Evolutionary conservation across 2,113 vertebrate genomes (phyloP), one percentile per base, ranked within the genome.

Genomic region (Brachyhypopomus gauderio): DNA sequence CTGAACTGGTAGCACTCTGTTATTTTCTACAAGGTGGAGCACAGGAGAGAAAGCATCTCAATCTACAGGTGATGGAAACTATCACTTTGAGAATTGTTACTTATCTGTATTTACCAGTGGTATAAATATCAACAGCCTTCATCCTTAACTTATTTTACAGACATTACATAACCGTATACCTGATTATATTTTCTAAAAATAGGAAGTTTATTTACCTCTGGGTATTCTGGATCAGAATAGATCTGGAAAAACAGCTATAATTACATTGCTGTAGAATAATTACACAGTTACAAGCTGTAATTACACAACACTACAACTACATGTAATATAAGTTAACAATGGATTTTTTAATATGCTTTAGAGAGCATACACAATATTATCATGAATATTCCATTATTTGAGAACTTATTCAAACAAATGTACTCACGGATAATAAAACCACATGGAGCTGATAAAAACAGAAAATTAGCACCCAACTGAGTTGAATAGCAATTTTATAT

Each of bases 1-100:
- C 93, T 97, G 90, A 99, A 99, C 86, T 97, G 96, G 87, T 99
- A 99, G 88, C 93, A 95, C 88, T 99, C 98, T 27, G 96, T 98
- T 87, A 98, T 91, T 30, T 92, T 95, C 98, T 99, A 91, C 88
- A 95, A 88, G 77, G 20, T 88, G 89, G 86, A 76, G 78, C 23
- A 75, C 17, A 64, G n/a, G 69, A 55, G 5, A 5, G 9, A 45
- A 59, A 72, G 75, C 22, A 56, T 8, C 16, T 19, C 20, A 48
- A 9, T 74, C 30, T n/a, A 70, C 7, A 14, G 14, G 2, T 25
- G 17, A 36, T 56, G 56, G 17, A 60, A 60, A 27, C 19, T 8
- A 19, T 63, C 14, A 67, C 12, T 63, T 25, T 22, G 16, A 63
- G 12, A 52, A 52, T 14, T 1, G 3, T 23, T 23, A 19, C 5